Conservation (phyloP, 1,140 invertebrate genomes). For the Papilio polyxenes region DNA sequence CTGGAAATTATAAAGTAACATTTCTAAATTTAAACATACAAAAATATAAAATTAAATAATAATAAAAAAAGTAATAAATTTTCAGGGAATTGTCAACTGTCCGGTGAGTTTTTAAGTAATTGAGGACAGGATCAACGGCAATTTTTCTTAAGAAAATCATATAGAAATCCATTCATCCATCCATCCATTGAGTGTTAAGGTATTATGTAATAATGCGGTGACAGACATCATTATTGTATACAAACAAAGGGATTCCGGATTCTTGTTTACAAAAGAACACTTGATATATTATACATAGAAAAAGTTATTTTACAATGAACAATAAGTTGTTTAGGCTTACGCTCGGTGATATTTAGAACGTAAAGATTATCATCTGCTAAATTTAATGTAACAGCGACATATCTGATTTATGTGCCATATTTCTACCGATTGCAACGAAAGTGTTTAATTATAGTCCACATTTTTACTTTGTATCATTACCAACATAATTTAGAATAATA, state of each 20-base stretch:
- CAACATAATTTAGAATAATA: constrained; percentile 8
- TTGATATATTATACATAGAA: neutral
- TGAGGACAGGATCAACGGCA: too few species aligned
- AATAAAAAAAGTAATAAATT: neutral
- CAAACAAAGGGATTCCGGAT: constrained; percentile 4
- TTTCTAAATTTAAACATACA: constrained; percentile 15
- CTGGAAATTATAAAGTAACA: constrained; percentile 56
- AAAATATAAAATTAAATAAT: neutral
- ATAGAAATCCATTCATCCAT: neutral
- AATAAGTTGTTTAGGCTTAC: neutral
- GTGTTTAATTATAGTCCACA: too few species aligned
- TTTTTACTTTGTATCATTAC: too few species aligned
- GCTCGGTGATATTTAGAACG: neutral
- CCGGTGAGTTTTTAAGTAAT: too few species aligned
- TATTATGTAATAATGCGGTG: neutral
- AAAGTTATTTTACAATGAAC: constrained; percentile 1
- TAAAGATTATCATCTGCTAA: neutral
- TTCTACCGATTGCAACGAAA: neutral
- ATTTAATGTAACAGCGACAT: neutral
- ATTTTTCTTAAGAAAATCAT: constrained; percentile 24
- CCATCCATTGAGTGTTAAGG: neutral
- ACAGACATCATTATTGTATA: neutral
- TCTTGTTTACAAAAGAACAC: constrained; percentile 8
- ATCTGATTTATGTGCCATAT: neutral
- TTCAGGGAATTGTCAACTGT: too few species aligned